Evolutionary conservation across 1,140 invertebrate species (phyloP).

Genomic region (Euwallacea fornicatus): DNA sequence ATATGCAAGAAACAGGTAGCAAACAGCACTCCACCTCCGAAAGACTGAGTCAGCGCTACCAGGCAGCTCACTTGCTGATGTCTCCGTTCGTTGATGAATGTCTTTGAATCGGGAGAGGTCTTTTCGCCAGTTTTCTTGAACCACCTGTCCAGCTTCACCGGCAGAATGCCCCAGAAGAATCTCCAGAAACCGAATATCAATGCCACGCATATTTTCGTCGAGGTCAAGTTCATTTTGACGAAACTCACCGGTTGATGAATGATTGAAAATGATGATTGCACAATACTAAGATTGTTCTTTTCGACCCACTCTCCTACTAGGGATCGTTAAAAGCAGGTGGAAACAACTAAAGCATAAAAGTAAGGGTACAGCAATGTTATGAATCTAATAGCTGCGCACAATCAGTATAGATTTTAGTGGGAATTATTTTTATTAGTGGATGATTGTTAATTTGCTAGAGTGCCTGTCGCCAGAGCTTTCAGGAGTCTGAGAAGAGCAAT

Average conservation of each 20-base stretch:
- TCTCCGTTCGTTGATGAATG: conserved; percentile 44
- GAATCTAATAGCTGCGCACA: neutral
- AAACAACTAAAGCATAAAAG: neutral
- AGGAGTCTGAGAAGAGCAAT: too few relatives aligned
- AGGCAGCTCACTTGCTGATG: conserved; percentile 46
- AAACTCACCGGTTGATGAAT: neutral
- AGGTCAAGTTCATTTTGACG: conserved; percentile 43
- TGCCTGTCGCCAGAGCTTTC: neutral
- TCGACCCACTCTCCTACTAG: too few relatives aligned
- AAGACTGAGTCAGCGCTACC: conserved; percentile 57
- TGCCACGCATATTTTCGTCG: conserved; percentile 51
- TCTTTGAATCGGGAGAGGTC: conserved; percentile 39
- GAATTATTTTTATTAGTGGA: neutral
- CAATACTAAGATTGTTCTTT: too few relatives aligned
- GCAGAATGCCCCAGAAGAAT: conserved; percentile 51
- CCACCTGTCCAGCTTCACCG: conserved; percentile 48
- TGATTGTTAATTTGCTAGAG: neutral
- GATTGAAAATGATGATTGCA: neutral
- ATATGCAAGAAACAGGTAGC: conserved; percentile 69
- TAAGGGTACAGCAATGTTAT: neutral
- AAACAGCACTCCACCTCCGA: conserved; percentile 68
- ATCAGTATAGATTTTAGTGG: neutral
- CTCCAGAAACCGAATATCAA: conserved; percentile 49
- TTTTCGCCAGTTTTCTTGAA: conserved; percentile 47
- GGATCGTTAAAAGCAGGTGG: neutral